These are phyloP conservation scores for Cephonodes hylas DNA, from an alignment of 2,888 invertebrate species.

Conservation along the genomic window DNA sequence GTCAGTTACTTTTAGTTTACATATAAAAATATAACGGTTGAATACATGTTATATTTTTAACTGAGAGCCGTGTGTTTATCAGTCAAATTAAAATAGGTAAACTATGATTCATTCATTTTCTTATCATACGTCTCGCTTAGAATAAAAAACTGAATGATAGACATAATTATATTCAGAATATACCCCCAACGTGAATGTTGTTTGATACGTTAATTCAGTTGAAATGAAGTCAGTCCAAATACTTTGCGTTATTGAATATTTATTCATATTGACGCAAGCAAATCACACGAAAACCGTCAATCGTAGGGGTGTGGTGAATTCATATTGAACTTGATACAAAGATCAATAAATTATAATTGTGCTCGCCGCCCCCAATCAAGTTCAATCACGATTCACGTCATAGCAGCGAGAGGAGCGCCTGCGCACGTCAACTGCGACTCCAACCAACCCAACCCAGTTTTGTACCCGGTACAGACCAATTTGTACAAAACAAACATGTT, in stretches of 20 bases:
- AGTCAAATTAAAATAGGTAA: not conserved
- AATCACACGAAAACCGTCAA: not conserved
- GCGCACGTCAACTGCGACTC: slow-evolving; percentile 31
- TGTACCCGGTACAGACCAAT: slow-evolving; percentile 35
- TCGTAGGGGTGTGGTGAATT: slow-evolving; percentile 35
- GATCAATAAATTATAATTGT: slow-evolving; percentile 43
- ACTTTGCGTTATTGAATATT: not conserved
- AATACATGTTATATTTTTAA: too few relatives aligned
- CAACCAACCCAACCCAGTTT: slow-evolving; percentile 38
- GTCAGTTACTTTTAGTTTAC: too few relatives aligned
- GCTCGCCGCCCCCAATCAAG: slow-evolving; percentile 49
- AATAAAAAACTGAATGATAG: not conserved
- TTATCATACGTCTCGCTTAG: not conserved
- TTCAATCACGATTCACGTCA: slow-evolving; percentile 44
- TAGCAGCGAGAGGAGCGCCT: slow-evolving; percentile 24
- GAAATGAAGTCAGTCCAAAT: not conserved
- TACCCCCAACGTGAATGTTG: not conserved
- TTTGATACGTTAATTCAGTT: not conserved
- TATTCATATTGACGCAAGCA: not conserved
- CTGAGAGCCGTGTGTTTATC: too few relatives aligned
- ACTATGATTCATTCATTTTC: not conserved
- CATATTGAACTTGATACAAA: slow-evolving; percentile 27
- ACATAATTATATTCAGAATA: too few relatives aligned
- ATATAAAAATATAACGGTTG: too few relatives aligned
- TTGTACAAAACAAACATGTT: slow-evolving; percentile 18